Percentiles rank a stretch among this genome's conserved stretches.
Evolutionary conservation across 2,888 invertebrate genomes (phyloP).

Genomic region (Drosophila leonis): DNA sequence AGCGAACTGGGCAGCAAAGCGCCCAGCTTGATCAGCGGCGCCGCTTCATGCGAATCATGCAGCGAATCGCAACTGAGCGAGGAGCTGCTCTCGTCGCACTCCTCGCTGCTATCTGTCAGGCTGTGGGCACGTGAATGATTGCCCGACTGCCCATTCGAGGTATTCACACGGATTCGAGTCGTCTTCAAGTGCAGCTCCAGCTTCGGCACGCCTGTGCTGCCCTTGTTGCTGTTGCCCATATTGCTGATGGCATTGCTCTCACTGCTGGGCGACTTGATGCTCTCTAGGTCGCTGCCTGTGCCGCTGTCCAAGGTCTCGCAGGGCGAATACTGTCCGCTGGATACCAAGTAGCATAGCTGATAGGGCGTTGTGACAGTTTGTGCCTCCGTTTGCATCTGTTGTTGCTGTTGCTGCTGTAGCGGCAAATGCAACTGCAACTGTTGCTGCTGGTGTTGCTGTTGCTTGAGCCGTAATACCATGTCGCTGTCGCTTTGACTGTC

Average conservation of each 20-base stretch:
- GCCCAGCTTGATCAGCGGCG: conserved; percentile 57
- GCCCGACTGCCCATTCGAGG: conserved; percentile 85
- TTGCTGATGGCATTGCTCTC: conserved; percentile 68
- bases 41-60: conserved; percentile 88
- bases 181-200: conserved; percentile 85
- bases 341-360: conserved; percentile 87
- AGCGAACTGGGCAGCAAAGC: conserved; percentile 87
- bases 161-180: conserved; percentile 78
- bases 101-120: conserved; percentile 88
- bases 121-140: conserved; percentile 86
- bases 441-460: conserved; percentile 24
- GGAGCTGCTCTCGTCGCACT: conserved; percentile 88
- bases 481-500: conserved; percentile 59
- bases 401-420: conserved; percentile 24
- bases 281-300: conserved; percentile 93
- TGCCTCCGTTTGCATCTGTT: conserved; percentile 12
- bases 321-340: conserved; percentile 93
- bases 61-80: conserved; percentile 93
- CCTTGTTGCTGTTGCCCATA: conserved; percentile 88
- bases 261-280: conserved; percentile 60
- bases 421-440: conserved; percentile 29
- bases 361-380: conserved; percentile 43
- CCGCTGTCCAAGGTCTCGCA: conserved; percentile 93
- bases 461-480: conserved; percentile 50
- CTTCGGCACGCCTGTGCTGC: conserved; percentile 70